Conservation (phyloP, 2,113 vertebrate species). For the Eolophus roseicapilla region DNA sequence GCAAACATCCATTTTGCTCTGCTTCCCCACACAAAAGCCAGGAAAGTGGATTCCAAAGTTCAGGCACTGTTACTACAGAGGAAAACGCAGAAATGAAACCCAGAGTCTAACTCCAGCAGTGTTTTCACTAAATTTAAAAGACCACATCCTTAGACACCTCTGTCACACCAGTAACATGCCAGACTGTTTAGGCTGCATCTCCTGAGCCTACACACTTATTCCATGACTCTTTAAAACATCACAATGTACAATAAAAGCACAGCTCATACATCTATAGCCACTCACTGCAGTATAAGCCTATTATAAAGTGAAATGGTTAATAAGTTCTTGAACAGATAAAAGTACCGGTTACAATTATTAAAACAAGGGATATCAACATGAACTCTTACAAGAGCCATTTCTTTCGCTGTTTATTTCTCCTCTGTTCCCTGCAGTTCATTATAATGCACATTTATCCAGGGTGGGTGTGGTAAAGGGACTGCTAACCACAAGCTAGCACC, state of each 20-base stretch:
- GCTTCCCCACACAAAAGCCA: neutral
- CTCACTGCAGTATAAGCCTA: neutral
- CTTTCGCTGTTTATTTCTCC: neutral
- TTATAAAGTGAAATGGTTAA: neutral
- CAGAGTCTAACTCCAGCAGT: neutral
- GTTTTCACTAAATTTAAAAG: neutral
- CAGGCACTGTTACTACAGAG: slow-evolving; percentile 19
- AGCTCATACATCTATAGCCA: neutral
- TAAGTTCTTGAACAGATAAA: neutral
- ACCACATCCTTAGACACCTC: neutral
- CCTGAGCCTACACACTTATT: neutral
- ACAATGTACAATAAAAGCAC: neutral
- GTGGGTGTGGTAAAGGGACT: neutral
- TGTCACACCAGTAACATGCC: neutral
- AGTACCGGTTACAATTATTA: neutral
- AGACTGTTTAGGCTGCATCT: neutral
- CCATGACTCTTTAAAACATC: neutral
- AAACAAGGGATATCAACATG: neutral
- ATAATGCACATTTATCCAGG: neutral
- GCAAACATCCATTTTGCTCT: slow-evolving; percentile 41
- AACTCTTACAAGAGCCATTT: neutral
- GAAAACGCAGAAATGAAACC: neutral
- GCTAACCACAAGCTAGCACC: neutral
- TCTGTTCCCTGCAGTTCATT: neutral
- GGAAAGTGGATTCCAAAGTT: slow-evolving; percentile 58